Conservation (phyloP, 2,888 invertebrate genomes). For the Hirtodrosophila histrioides region DNA sequence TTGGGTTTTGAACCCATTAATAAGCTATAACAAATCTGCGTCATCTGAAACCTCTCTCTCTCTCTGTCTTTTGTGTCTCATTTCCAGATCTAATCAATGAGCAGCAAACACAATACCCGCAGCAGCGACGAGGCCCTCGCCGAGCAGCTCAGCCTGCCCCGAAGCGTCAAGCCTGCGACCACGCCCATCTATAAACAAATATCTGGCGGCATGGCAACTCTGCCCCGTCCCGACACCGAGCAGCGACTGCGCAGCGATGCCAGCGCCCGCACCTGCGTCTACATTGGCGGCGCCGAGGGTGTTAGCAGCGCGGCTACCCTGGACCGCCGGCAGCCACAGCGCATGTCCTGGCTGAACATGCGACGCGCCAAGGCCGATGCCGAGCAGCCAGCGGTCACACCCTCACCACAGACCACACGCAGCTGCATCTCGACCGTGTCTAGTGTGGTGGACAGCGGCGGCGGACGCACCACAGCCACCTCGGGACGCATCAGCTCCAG, state of each 20-base stretch:
- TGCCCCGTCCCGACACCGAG: conserved; percentile 58
- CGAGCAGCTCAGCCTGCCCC: conserved; percentile 75
- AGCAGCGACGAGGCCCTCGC: conserved; percentile 75
- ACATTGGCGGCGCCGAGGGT: conserved; percentile 54
- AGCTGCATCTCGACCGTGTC: conserved; percentile 81
- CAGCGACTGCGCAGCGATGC: conserved; percentile 73
- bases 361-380: conserved; percentile 70
- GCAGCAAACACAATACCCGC: conserved; percentile 68
- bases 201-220: conserved; percentile 69
- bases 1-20: conserved; percentile 54
- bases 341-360: conserved; percentile 81
- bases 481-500: conserved; percentile 82
- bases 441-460: conserved; percentile 73
- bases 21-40: conserved; percentile 38
- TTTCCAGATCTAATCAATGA: conserved; percentile 70
- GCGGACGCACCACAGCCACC: conserved; percentile 81
- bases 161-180: conserved; percentile 36
- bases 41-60: conserved; percentile 19
- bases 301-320: conserved; percentile 72
- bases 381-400: conserved; percentile 68
- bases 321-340: conserved; percentile 80
- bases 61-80: conserved; percentile 11
- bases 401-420: conserved; percentile 81
- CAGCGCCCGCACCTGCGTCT: conserved; percentile 65
- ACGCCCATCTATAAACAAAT: conserved; percentile 66